A percentile compares a stretch with the other conserved stretches of the same genome.
These are phyloP conservation scores for Parnassius smintheus DNA, from an alignment of 2,888 invertebrate genomes.

Conservation along the genomic window DNA sequence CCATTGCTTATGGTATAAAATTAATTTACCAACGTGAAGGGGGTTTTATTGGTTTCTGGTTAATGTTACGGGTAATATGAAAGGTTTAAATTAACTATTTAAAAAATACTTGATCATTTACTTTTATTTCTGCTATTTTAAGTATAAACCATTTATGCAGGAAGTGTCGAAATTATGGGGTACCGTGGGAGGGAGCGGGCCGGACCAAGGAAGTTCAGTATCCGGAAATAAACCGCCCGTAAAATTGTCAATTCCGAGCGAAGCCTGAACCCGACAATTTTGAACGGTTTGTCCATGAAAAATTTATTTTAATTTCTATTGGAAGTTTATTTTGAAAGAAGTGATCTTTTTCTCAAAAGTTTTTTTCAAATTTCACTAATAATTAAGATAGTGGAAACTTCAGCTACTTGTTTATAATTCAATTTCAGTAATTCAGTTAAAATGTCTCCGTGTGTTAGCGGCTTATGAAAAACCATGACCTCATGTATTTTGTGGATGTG, in stretches of 20 bases:
- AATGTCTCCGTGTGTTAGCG: no score
- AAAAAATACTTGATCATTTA: no score
- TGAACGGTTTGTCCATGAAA: slow-evolving; percentile 37
- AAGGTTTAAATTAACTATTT: no score
- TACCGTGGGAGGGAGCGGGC: slow-evolving; percentile 33
- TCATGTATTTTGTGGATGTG: no score
- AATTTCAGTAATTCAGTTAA: no score
- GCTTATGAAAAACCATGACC: no score
- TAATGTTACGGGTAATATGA: no score
- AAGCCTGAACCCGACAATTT: slow-evolving; percentile 65
- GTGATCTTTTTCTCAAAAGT: not conserved
- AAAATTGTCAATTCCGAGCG: slow-evolving; percentile 85
- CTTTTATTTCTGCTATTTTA: no score
- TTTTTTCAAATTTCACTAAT: no score
- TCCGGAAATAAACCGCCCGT: slow-evolving; percentile 85
- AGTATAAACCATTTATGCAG: not conserved
- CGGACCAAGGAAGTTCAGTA: slow-evolving; percentile 77
- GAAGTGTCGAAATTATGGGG: not conserved
- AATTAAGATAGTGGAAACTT: no score
- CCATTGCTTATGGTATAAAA: slow-evolving; percentile 22
- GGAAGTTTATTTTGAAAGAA: not conserved
- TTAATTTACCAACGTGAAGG: slow-evolving; percentile 20
- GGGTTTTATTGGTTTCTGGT: slow-evolving; percentile 2
- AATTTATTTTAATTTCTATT: slow-evolving; percentile 44
- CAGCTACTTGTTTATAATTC: no score